Base-by-base conservation (phyloP, 2,797 vertebrate species). In the Darevskia mixta region DNA sequence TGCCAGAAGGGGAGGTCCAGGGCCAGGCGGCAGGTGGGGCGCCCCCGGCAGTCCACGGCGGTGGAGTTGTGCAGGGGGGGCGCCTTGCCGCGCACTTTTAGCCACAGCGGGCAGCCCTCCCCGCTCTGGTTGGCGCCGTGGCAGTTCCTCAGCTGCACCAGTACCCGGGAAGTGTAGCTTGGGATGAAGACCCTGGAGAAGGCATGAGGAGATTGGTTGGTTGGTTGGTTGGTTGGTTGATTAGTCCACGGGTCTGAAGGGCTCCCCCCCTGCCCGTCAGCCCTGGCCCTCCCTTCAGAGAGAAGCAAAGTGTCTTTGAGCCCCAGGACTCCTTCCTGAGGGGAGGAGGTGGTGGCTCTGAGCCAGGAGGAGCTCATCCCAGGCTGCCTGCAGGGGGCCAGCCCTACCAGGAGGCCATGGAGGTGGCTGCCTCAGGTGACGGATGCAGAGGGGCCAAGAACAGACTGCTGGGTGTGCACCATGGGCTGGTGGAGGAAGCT, bases 61-160 rank as follows among this genome's bases (percentile, higher is more conserved):
- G 98, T 99, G 90, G 99, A 99, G 96, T 99, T 99, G 95, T 99
- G 98, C 91, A 99, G 95, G 0, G 99, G 99, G 1, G 98, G 98
- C 8, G 99, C 99, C 88, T 98, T 98, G 29, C 98, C 98, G 88
- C 99, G 96, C 88, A 99, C 97, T 94, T 98, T 98, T 94, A 99
- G 94, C 92, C 98, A 97, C 94, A 99, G 97, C 0, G 99, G 98
- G 95, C 99, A 99, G 90, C 95, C 97, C 73, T 98, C 97, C 0
- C 93, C 91, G 17, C 98, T 98, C 0, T 64, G 97, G 94, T 97
- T 97, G 92, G 94, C 96, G 64, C 97, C 97, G 90, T 96, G 97
- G 96, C 99, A 99, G 95, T 96, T 97, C 90, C 97, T 95, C 94
- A 99, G 97, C 95, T 98, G 98, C 80, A 99, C 98, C 83, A 97